Evolutionary conservation across 2,113 vertebrate genomes (phyloP).

Genomic region (Baryphthengus martii): DNA sequence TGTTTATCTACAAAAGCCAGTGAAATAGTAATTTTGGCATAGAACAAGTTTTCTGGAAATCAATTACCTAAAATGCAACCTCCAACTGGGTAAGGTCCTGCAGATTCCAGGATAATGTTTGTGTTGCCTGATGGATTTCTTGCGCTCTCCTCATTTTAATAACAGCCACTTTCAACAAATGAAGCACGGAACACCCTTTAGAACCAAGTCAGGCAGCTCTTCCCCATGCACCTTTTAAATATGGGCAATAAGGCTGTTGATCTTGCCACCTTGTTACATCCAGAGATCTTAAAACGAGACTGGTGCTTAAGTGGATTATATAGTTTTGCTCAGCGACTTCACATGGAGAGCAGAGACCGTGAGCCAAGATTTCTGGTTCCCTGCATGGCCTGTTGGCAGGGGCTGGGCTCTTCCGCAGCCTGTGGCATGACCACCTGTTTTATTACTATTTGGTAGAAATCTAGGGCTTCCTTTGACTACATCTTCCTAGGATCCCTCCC

Average conservation of each 20-base stretch:
- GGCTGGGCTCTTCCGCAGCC: background rate
- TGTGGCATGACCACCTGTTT: background rate
- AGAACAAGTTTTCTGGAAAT: slow-evolving; percentile 11
- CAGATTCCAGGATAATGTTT: background rate
- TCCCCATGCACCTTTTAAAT: background rate
- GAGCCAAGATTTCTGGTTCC: slow-evolving; percentile 41
- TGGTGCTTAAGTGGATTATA: slow-evolving; percentile 16
- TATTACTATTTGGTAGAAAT: background rate
- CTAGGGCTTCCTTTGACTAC: background rate
- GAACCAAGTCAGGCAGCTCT: background rate
- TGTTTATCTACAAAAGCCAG: background rate
- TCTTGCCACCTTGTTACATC: background rate
- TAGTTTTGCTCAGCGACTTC: slow-evolving; percentile 1
- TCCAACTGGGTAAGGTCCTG: background rate
- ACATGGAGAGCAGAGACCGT: background rate
- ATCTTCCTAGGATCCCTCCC: background rate
- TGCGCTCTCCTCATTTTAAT: background rate
- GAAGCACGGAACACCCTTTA: background rate
- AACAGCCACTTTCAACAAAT: background rate
- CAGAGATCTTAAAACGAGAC: slow-evolving; percentile 19
- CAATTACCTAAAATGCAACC: slow-evolving; percentile 11
- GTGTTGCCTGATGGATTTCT: background rate
- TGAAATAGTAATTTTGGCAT: slow-evolving; percentile 3
- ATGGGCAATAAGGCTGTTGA: background rate
- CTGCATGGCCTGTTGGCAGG: slow-evolving; percentile 18